Percentiles rank a stretch among this genome's conserved stretches.
Conservation (phyloP, 2,113 vertebrate species). For the Chelonoidis abingdonii region DNA sequence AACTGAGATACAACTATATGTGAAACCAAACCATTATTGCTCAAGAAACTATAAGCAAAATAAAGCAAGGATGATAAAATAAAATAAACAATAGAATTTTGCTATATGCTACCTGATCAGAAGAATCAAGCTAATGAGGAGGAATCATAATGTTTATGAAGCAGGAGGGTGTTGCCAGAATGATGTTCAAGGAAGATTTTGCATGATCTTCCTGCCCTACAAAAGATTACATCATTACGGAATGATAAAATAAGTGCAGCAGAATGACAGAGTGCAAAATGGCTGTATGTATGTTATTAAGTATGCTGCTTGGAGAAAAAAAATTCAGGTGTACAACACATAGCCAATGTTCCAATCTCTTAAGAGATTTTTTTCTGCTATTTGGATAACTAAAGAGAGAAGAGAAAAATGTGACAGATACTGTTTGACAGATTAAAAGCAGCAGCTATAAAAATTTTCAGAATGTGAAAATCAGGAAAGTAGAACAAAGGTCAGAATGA, state of each 20-base stretch:
- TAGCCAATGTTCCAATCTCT: conserved; percentile 34
- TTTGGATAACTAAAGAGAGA: conserved; percentile 39
- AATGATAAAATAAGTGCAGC: background rate
- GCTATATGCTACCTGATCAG: background rate
- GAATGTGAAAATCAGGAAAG: background rate
- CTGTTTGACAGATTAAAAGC: background rate
- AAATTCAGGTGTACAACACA: conserved; percentile 52
- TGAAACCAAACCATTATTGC: background rate
- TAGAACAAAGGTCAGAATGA: background rate
- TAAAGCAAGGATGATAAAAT: background rate
- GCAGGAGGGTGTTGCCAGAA: background rate
- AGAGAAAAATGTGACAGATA: background rate
- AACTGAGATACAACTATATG: background rate
- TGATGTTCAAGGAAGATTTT: background rate
- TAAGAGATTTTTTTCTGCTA: conserved; percentile 20
- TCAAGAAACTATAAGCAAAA: background rate
- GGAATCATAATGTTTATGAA: background rate
- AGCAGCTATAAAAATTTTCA: background rate
- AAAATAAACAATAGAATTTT: background rate
- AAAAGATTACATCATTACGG: background rate
- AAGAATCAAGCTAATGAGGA: background rate
- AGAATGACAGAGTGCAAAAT: background rate
- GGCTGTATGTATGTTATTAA: conserved; percentile 24
- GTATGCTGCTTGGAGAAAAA: conserved; percentile 11
- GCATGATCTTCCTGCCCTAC: background rate